Percentiles rank a stretch among this genome's conserved stretches.
Conservation (phyloP, 2,113 vertebrate genomes). For the western clawed frog (Xenopus tropicalis) region DNA sequence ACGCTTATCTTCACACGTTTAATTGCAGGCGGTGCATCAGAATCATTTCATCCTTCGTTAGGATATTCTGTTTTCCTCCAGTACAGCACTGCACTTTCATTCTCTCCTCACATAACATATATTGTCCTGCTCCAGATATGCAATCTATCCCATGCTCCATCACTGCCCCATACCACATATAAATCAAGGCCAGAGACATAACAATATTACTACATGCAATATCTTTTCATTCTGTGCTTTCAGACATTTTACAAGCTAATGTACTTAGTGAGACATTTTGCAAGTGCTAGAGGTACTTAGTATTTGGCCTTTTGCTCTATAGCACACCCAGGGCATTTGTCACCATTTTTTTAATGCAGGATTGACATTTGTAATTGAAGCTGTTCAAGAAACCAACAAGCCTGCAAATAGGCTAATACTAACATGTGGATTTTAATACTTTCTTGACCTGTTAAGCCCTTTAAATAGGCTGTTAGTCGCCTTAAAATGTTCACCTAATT, state of each 20-base stretch:
- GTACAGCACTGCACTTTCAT: too few relatives aligned
- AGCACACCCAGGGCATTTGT: constrained; percentile 28
- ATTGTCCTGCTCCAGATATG: too few relatives aligned
- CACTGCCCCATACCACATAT: too few relatives aligned
- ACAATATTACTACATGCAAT: too few relatives aligned
- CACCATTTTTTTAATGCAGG: constrained; percentile 19
- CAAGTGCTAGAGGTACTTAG: constrained; percentile 38
- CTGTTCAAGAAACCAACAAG: neutral
- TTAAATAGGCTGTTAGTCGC: neutral
- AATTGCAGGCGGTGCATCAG: neutral
- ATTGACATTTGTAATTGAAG: constrained; percentile 38
- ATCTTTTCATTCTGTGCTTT: constrained; percentile 24
- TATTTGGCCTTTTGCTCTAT: constrained; percentile 27
- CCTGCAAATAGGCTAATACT: neutral
- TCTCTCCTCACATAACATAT: too few relatives aligned
- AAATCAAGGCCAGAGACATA: too few relatives aligned
- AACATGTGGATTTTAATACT: constrained; percentile 9
- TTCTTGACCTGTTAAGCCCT: neutral
- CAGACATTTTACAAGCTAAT: constrained; percentile 35
- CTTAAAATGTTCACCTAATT: neutral
- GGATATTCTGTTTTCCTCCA: too few relatives aligned
- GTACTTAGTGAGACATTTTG: constrained; percentile 35
- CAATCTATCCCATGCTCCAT: too few relatives aligned
- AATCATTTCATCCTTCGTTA: neutral
- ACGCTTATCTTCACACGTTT: neutral